These are phyloP conservation scores for Rissa tridactyla DNA, from an alignment of 2,113 vertebrate species.

Conservation along the genomic window DNA sequence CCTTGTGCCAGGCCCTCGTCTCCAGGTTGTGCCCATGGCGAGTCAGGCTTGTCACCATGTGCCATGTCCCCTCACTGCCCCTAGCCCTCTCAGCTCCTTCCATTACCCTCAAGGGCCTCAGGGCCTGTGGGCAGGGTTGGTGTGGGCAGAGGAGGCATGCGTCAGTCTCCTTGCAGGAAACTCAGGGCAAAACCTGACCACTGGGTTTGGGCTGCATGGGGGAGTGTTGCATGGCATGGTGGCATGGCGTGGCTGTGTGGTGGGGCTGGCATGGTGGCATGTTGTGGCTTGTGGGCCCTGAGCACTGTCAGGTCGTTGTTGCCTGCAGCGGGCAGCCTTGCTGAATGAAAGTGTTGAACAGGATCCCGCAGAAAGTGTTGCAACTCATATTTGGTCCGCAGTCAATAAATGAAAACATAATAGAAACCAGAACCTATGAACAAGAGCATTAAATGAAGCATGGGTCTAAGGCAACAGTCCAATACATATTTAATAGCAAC, in stretches of 20 bases:
- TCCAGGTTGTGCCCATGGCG: accelerated
- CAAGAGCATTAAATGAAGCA: not conserved
- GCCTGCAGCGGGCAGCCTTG: not conserved
- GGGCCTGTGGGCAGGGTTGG: not conserved
- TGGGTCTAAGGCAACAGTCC: not conserved
- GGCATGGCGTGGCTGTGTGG: accelerated
- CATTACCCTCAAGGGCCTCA: too few relatives aligned
- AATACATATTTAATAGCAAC: constrained; percentile 9
- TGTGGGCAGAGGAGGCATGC: accelerated
- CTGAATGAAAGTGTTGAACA: not conserved
- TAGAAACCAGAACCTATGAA: constrained; percentile 44
- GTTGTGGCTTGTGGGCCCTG: not conserved
- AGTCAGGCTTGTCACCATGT: not conserved
- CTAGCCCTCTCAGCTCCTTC: not conserved
- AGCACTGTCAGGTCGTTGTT: accelerated
- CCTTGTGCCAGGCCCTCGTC: accelerated
- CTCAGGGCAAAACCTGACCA: not conserved
- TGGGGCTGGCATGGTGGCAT: accelerated
- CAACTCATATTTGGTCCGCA: not conserved
- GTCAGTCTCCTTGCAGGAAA: accelerated
- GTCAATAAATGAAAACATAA: not conserved
- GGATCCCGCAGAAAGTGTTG: not conserved
- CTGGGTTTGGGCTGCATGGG: not conserved
- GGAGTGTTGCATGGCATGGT: not conserved
- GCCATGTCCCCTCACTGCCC: not conserved